Base-by-base conservation (phyloP, 2,113 vertebrate genomes). In the Percina caprodes region DNA sequence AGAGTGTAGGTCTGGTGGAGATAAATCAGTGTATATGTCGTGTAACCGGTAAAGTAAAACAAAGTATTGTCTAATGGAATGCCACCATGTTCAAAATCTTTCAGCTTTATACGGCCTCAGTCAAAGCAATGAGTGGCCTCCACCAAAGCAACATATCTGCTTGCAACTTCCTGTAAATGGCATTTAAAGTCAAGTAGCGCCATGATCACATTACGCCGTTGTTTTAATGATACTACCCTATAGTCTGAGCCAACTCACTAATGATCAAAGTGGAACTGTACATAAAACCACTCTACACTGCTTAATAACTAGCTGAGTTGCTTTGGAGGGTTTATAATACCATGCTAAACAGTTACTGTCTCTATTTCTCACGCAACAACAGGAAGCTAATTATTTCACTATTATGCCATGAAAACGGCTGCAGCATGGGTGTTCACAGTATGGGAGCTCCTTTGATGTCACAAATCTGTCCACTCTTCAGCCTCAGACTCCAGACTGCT, bases 381-480 rank as follows among this genome's bases (percentile, higher is more conserved):
- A 9, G 74, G 65, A 85, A 77, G 82, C 83, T 94, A 91, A 93
- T 94, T 93, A 93, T 92, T 89, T 89, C 91, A 81, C 75, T 85
- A 86, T 92, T 93, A 85, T 89, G 87, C 74, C 70, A 73, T 21
- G 81, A 76, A 84, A 82, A 88, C 74, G 77, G 65, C 74, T 70
- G 87, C 85, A 56, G 69, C 89, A 87, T 90, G 93, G 81, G 89
- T 86, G 85, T 90, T 83, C 89, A 84, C 89, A 85, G 89, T 67
- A 80, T 84, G 88, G 80, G 70, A 71, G 74, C 66, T 74, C 49
- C 74, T 94, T 93, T 92, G 91, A 94, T 91, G 89, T 91, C 56
- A 23, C 82, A 90, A 83, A 91, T 87, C 77, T 92, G 91, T 93
- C 92, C 87, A 88, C 78, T 92, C 81, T 79, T 84, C 76, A 80